Base-by-base conservation (phyloP, 2,888 invertebrate species). In the Amblyjoppa fuscipennis region DNA sequence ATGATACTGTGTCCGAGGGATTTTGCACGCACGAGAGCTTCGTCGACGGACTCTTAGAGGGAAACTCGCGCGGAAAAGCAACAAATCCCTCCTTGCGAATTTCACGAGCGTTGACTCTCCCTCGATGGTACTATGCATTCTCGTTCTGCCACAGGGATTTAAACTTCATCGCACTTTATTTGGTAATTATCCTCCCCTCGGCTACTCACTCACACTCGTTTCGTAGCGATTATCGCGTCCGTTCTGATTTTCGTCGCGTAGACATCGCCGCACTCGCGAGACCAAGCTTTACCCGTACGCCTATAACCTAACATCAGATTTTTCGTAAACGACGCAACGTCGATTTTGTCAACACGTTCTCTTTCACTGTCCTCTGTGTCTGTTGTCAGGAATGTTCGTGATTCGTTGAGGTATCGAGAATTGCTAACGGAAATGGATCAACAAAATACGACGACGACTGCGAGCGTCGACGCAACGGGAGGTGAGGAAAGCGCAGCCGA, bases 341-440 rank as follows among this genome's bases (percentile, higher is more conserved):
- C 9, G 9, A n/a, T 20, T 64, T 9, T 9, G 3, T 41, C 3
- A 16, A 49, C 45, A 56, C 66, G 51, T 38, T 28, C 20, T n/a
- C 45, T 25, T 38, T 45, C 45, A 34, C 28, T 51, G 64, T 76
- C 31, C n/a, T 68, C 11, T 59, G 59, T 13, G 13, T 78, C 31
- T 78, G 34, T 80, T 73, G 28, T 31, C 61, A 85, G 85, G 77
- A 61, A 77, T 45, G 68, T 85, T 69, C 45, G 80, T 83, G 85
- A 85, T 13, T 25, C 49, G 69, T 61, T 83, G 69, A 75, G 51
- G 45, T 16, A 69, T 41, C 16, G 28, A 38, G 31, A n/a, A 66
- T 66, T 51, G 20, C 31, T 51, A 68, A 28, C 31, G 4, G 70
- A 69, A 13, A 81, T 81, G 86, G 84, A 86, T 7, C 78, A 79